These are phyloP conservation scores for Drosophila mimica DNA, from an alignment of 2,888 invertebrate species.

Conservation along the genomic window DNA sequence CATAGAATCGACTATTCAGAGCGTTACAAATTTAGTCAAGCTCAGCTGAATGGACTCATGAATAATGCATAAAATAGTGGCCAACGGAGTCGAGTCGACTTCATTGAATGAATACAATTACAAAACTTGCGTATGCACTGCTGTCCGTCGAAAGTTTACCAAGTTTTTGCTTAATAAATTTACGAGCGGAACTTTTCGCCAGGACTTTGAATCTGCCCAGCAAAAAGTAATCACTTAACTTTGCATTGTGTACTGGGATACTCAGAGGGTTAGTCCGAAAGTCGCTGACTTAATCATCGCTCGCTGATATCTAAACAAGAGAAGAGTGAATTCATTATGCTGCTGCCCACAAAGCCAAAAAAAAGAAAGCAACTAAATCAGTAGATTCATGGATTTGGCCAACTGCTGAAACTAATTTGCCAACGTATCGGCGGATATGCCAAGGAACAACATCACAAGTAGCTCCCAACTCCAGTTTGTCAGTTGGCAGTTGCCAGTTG, in stretches of 20 bases:
- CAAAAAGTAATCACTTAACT: conserved; percentile 80
- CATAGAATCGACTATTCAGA: conserved; percentile 27
- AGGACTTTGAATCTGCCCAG: conserved; percentile 51
- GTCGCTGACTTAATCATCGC: conserved; percentile 70
- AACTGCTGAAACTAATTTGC: conserved; percentile 77
- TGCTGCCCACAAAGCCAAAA: background rate
- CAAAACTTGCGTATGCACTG: conserved; percentile 71
- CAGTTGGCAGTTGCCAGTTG: conserved; percentile 45
- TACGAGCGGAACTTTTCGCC: conserved; percentile 69
- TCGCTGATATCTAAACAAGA: conserved; percentile 54
- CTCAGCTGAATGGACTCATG: conserved; percentile 52
- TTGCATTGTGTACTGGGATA: conserved; percentile 51
- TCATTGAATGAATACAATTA: conserved; percentile 79
- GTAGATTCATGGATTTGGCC: conserved; percentile 8
- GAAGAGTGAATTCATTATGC: conserved; percentile 37
- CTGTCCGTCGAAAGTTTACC: conserved; percentile 65
- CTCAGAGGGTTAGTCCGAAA: conserved; percentile 24
- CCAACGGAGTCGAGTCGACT: conserved; percentile 51
- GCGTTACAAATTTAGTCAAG: conserved; percentile 27
- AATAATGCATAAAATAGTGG: conserved; percentile 66
- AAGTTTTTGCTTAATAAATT: conserved; percentile 78
- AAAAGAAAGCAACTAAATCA: conserved; percentile 29
- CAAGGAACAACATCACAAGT: conserved; percentile 43
- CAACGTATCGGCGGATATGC: conserved; percentile 61
- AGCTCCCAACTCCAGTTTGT: conserved; percentile 24